These are phyloP conservation scores for Empis stercorea DNA, from an alignment of 2,888 invertebrate genomes.

Conservation along the genomic window DNA sequence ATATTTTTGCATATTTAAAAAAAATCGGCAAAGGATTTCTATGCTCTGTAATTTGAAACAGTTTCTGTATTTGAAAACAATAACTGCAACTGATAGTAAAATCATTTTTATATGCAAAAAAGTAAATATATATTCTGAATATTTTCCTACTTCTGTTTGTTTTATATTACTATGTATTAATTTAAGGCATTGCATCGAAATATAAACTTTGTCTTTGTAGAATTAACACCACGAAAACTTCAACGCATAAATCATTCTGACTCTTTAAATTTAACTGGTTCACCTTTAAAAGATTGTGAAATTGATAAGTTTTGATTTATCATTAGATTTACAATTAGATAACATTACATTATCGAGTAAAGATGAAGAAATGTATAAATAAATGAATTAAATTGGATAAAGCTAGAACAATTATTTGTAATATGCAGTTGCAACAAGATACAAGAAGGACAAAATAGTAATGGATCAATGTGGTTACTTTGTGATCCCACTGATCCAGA, in stretches of 20 bases:
- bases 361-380: slow-evolving; percentile 29
- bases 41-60: slow-evolving; percentile 7
- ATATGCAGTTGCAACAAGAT: slow-evolving; percentile 22
- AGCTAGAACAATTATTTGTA: slow-evolving; percentile 23
- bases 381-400: slow-evolving; percentile 21
- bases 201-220: neutral
- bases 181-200: neutral
- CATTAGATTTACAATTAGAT: slow-evolving; percentile 19
- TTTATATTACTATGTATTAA: neutral
- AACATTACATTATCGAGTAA: slow-evolving; percentile 23
- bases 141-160: neutral
- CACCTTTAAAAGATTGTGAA: slow-evolving; percentile 30
- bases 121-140: slow-evolving; percentile 13
- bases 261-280: slow-evolving; percentile 29
- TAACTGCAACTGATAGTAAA: slow-evolving; percentile 12
- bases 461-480: slow-evolving; percentile 44
- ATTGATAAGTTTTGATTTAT: slow-evolving; percentile 28
- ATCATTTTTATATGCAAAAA: slow-evolving; percentile 15
- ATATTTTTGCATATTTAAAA: slow-evolving; percentile 9
- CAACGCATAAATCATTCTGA: slow-evolving; percentile 9
- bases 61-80: slow-evolving; percentile 13
- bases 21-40: slow-evolving; percentile 6
- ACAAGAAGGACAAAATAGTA: slow-evolving; percentile 7
- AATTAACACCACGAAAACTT: slow-evolving; percentile 15
- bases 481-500: slow-evolving; percentile 45